Evolutionary conservation across 1,140 invertebrate species (phyloP).

Genomic region (Caenorhabditis inopinata): DNA sequence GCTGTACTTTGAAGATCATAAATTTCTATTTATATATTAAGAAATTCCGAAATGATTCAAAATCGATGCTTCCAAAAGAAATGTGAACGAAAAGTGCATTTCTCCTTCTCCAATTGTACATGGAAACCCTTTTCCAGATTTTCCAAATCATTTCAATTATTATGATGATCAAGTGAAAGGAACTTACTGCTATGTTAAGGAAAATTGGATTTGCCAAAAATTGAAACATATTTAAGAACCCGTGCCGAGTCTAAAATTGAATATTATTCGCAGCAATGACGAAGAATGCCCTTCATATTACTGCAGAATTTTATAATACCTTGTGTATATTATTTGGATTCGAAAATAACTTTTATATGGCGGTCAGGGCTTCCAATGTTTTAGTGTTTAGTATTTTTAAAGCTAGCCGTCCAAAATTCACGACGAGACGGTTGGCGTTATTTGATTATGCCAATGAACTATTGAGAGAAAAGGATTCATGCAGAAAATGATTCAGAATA

Average conservation of each 20-base stretch:
- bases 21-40: too few relatives aligned
- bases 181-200: neutral
- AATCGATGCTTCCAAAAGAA: neutral
- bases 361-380: neutral
- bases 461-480: neutral
- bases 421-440: neutral
- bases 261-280: neutral
- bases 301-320: neutral
- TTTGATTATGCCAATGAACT: neutral
- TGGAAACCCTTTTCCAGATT: neutral
- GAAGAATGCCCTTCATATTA: neutral
- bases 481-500: neutral
- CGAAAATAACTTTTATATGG: neutral
- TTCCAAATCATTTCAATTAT: constrained; percentile 8
- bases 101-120: neutral
- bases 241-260: neutral
- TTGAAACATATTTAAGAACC: neutral
- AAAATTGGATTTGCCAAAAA: neutral
- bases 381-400: too few relatives aligned
- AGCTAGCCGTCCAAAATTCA: neutral
- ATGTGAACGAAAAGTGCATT: neutral
- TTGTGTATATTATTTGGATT: neutral
- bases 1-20: too few relatives aligned
- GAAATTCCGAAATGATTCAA: neutral
- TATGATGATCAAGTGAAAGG: constrained; percentile 16